Conservation (phyloP, 2,113 vertebrate species). For the Myxocyprinus asiaticus region DNA sequence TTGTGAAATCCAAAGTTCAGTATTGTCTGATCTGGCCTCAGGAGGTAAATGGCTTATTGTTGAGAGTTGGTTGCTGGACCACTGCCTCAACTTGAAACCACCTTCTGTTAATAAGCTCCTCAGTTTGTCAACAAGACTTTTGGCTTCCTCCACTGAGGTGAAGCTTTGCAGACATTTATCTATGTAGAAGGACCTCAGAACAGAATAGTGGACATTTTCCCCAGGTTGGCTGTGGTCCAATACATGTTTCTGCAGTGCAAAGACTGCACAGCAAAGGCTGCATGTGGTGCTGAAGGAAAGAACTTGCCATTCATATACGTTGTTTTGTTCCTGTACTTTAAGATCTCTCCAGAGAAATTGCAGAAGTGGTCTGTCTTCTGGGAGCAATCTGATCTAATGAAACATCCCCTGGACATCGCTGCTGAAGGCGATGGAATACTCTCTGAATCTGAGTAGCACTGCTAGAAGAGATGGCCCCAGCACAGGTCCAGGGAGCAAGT, state of each 20-base stretch:
- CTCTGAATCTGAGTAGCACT: too few species aligned
- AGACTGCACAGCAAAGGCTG: constrained; percentile 46
- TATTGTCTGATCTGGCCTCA: too few species aligned
- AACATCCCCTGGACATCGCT: too few species aligned
- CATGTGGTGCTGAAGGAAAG: constrained; percentile 23
- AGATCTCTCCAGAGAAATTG: constrained; percentile 8
- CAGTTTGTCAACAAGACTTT: not conserved
- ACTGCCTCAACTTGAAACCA: constrained; percentile 37
- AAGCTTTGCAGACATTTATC: constrained; percentile 11
- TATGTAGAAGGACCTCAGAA: constrained; percentile 15
- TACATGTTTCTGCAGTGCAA: constrained; percentile 43
- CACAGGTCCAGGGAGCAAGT: too few species aligned
- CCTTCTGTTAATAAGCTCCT: not conserved
- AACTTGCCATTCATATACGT: constrained; percentile 45
- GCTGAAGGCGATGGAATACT: too few species aligned
- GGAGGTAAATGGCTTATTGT: not conserved
- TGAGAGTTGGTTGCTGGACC: not conserved
- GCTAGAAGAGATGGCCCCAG: too few species aligned
- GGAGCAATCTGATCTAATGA: not conserved
- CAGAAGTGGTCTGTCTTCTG: not conserved
- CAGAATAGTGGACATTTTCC: constrained; percentile 15
- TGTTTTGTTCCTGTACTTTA: not conserved
- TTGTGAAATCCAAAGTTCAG: not conserved
- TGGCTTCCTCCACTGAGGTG: constrained; percentile 13
- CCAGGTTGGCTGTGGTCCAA: not conserved